Evolutionary conservation across 2,797 vertebrate genomes (phyloP).

Genomic region (Odontamblyopus rebecca): DNA sequence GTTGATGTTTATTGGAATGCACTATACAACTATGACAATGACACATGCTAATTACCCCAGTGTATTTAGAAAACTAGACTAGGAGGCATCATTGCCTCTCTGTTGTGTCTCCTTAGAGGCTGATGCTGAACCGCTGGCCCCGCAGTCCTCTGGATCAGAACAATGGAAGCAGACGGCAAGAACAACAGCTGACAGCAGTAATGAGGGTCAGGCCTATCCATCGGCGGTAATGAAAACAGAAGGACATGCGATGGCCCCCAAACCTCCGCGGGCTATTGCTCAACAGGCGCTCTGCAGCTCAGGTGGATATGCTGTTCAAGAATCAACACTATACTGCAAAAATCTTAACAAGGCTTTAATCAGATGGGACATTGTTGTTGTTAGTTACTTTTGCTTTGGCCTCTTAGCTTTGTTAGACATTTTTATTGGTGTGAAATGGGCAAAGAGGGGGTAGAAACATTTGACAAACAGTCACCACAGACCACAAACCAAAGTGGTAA

Average conservation of each 20-base stretch:
- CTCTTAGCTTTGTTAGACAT: too few relatives aligned
- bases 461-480: too few relatives aligned
- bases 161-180: constrained; percentile 57
- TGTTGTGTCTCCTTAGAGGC: constrained; percentile 41
- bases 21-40: not conserved
- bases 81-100: not conserved
- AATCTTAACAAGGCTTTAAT: not conserved
- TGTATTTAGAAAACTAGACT: not conserved
- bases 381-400: too few relatives aligned
- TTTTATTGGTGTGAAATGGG: too few relatives aligned
- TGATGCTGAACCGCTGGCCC: constrained; percentile 19
- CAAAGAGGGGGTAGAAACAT: not conserved
- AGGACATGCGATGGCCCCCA: constrained; percentile 68
- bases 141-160: constrained; percentile 34
- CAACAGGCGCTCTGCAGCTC: constrained; percentile 49
- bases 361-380: not conserved
- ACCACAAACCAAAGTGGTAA: not conserved
- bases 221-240: constrained; percentile 72
- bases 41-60: constrained; percentile 1
- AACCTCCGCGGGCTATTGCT: constrained; percentile 44
- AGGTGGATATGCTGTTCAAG: constrained; percentile 47
- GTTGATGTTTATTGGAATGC: not conserved
- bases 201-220: constrained; percentile 53
- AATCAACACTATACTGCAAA: constrained; percentile 56
- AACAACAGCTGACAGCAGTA: constrained; percentile 48